These are phyloP conservation scores for Dynastes grantii DNA, from an alignment of 2,888 invertebrate species.

Conservation along the genomic window DNA sequence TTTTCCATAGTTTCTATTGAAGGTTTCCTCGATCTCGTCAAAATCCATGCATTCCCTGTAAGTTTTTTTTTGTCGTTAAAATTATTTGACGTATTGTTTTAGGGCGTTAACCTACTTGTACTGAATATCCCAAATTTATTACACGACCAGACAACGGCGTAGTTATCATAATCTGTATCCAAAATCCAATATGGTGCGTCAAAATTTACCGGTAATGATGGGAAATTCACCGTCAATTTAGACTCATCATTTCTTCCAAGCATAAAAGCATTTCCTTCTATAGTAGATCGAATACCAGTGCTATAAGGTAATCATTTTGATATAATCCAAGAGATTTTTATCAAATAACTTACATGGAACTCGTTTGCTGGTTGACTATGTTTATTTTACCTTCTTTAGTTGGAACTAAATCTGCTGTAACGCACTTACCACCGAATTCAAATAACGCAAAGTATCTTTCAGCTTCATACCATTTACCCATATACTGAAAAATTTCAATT, in stretches of 20 bases:
- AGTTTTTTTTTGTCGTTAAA: conserved; percentile 2
- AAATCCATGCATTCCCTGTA: conserved; percentile 74
- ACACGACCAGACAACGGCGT: conserved; percentile 78
- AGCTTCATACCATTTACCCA: conserved; percentile 86
- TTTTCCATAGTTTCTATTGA: conserved; percentile 74
- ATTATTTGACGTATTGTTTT: background rate
- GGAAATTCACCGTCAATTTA: conserved; percentile 77
- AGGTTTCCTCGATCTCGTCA: conserved; percentile 77
- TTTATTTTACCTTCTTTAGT: conserved; percentile 69
- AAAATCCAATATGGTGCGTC: conserved; percentile 78
- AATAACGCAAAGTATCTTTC: conserved; percentile 85
- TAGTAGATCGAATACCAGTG: conserved; percentile 73
- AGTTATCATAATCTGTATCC: conserved; percentile 77
- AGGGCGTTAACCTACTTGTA: conserved; percentile 48
- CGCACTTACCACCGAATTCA: conserved; percentile 83
- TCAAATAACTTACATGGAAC: conserved; percentile 67
- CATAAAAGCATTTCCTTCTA: conserved; percentile 75
- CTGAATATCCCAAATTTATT: conserved; percentile 56
- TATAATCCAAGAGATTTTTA: too few species aligned
- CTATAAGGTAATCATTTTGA: conserved; percentile 66
- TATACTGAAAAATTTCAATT: conserved; percentile 54
- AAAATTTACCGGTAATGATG: conserved; percentile 74
- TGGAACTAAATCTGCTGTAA: conserved; percentile 78
- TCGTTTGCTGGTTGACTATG: conserved; percentile 70
- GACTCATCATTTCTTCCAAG: conserved; percentile 73